Evolutionary conservation across 2,888 invertebrate genomes (phyloP).

Genomic region (Caenorhabditis doughertyi): DNA sequence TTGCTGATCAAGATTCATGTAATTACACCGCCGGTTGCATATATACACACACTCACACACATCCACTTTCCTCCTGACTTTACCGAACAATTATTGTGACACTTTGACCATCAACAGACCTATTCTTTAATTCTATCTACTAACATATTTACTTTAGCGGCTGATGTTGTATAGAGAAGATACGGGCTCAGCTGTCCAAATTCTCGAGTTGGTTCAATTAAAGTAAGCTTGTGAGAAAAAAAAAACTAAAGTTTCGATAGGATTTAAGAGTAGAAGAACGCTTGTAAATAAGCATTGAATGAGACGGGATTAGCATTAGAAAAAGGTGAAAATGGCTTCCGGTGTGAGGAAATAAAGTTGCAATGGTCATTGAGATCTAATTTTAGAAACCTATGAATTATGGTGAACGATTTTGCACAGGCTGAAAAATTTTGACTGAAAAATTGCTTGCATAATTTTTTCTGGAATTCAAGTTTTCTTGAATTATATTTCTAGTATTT

Average conservation of each 20-base stretch:
- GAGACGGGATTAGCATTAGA: slow-evolving; percentile 15
- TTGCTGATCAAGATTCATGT: slow-evolving; percentile 43
- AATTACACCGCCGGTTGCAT: slow-evolving; percentile 40
- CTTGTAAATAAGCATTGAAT: slow-evolving; percentile 3
- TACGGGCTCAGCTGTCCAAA: slow-evolving; percentile 29
- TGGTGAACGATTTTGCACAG: too few species aligned
- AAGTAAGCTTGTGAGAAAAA: not conserved
- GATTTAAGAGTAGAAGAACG: slow-evolving; percentile 13
- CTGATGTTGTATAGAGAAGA: slow-evolving; percentile 16
- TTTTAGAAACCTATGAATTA: not conserved
- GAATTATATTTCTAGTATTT: too few species aligned
- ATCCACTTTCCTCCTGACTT: not conserved
- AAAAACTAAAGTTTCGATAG: not conserved
- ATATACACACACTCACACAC: not conserved
- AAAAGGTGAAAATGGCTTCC: slow-evolving; percentile 3
- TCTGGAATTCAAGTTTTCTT: too few species aligned
- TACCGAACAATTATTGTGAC: slow-evolving; percentile 47
- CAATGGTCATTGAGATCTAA: not conserved
- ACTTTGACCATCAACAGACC: slow-evolving; percentile 34
- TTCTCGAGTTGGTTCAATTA: slow-evolving; percentile 25
- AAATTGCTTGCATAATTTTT: too few species aligned
- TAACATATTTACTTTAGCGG: slow-evolving; percentile 31
- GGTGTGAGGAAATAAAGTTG: not conserved
- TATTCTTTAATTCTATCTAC: slow-evolving; percentile 42
- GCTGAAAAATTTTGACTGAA: too few species aligned